These are phyloP conservation scores for Cerastoderma edule DNA, from an alignment of 2,888 invertebrate species.

Conservation along the genomic window DNA sequence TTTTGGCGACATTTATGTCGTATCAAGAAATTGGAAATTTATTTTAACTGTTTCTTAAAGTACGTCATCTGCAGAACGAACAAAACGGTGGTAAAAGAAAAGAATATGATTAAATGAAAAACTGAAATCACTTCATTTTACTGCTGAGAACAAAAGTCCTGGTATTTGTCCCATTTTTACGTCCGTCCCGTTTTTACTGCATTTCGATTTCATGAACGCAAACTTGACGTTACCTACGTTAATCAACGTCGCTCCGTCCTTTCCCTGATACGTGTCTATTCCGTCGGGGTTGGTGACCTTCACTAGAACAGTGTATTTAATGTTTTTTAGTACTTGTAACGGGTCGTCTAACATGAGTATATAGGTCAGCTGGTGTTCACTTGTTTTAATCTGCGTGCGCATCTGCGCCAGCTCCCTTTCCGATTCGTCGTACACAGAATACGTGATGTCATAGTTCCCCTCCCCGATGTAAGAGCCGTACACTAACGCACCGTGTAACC, in stretches of 20 bases:
- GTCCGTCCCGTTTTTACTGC: constrained; percentile 67
- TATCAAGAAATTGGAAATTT: too few species aligned
- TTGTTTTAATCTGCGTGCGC: constrained; percentile 60
- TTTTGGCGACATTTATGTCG: too few species aligned
- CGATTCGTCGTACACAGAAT: constrained; percentile 51
- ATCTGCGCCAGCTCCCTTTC: constrained; percentile 54
- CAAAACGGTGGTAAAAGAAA: too few species aligned
- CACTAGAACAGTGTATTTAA: constrained; percentile 59
- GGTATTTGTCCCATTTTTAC: constrained; percentile 69
- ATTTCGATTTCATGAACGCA: constrained; percentile 62
- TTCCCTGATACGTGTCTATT: constrained; percentile 67
- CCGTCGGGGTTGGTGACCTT: constrained; percentile 60
- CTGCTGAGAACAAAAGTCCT: constrained; percentile 60
- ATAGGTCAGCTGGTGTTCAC: constrained; percentile 65
- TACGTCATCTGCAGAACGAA: too few species aligned
- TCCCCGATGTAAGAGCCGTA: constrained; percentile 69
- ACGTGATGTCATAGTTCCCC: constrained; percentile 62
- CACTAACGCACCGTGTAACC: constrained; percentile 61
- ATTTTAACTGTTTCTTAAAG: too few species aligned
- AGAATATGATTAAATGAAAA: too few species aligned
- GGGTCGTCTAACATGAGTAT: constrained; percentile 60
- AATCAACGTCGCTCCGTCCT: constrained; percentile 54
- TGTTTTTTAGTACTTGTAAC: constrained; percentile 39
- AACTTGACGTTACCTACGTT: constrained; percentile 58
- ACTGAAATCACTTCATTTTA: too few species aligned